Base-by-base conservation (phyloP, 2,888 invertebrate genomes). In the Adelognathus sp. region DNA sequence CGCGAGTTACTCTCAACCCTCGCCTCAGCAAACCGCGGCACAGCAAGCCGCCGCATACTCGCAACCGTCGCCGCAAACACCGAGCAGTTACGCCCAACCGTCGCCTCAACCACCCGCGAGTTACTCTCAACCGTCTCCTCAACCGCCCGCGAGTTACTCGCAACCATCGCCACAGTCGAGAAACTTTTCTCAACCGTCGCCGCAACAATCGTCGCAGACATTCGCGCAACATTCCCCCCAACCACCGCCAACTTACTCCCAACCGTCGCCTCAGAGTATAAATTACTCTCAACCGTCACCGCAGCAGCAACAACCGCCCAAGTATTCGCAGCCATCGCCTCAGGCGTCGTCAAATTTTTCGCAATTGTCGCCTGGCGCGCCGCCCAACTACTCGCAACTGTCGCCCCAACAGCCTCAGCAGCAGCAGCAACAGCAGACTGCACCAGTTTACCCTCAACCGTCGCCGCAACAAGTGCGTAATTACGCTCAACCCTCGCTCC, bases 331-430 rank as follows among this genome's bases (percentile, higher is more conserved):
- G 39, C 81, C 82, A 2, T 87, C 86, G 9, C 85, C 86, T 2
- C 86, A 86, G 18, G 72, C 84, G 7, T 78, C 79, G 7, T 76
- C 81, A 4, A 92, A 90, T 73, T 93, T 92, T 16, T 87, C 88
- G 0, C 87, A 86, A 52, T 74, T 82, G 7, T 87, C 86, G 1
- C 86, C 86, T 9, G 85, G 86, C 27, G 66, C 83, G 14, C 81
- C 80, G 6, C 76, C 81, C 44, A 92, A 92, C 50, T 92, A 92
- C 58, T 92, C 92, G 81, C 92, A 92, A 41, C 93, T 92, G 74
- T 92, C 92, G 56, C 92, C 93, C 0, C 94, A 93, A 86, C 93
- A 93, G 41, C 58, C 83, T 93, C 93, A 76, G 92, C 91, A 76
- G 82, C 90, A 39, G 92, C 85, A 79, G 88, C 88, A 24, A 89